phyloP scores from a whole-genome alignment of 2,888 invertebrate genomes.

The Yponomeuta sedellus region DNA sequence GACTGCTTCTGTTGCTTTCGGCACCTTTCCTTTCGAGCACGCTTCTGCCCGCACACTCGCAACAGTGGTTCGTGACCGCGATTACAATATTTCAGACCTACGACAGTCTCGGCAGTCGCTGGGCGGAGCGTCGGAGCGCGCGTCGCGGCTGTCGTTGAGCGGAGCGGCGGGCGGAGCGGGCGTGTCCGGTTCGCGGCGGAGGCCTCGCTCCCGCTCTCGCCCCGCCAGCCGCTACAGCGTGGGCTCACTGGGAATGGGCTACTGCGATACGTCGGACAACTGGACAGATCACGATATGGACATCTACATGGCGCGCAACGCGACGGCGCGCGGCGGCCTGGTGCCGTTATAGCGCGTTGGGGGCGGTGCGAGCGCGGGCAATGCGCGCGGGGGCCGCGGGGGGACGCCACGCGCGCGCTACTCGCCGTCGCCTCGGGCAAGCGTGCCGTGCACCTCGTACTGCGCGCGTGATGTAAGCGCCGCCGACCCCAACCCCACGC shows the following conservation, averaged over 20 bases:
- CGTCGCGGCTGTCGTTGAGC: constrained; percentile 85
- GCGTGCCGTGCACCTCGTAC: constrained; percentile 39
- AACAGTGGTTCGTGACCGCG: constrained; percentile 26
- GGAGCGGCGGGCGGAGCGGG: constrained; percentile 79
- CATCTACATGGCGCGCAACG: constrained; percentile 95
- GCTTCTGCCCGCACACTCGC: not conserved
- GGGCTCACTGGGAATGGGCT: constrained; percentile 89
- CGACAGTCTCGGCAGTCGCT: constrained; percentile 91
- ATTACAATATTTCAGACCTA: constrained; percentile 75
- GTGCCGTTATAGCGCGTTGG: constrained; percentile 83
- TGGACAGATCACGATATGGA: constrained; percentile 98
- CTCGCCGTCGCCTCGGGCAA: constrained; percentile 31
- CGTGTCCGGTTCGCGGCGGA: constrained; percentile 77
- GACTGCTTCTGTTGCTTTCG: constrained; percentile 17
- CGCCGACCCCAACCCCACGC: constrained; percentile 20
- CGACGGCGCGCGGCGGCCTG: constrained; percentile 88
- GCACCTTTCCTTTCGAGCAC: not conserved
- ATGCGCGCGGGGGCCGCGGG: constrained; percentile 31
- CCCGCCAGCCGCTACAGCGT: constrained; percentile 88
- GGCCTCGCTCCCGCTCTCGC: constrained; percentile 87
- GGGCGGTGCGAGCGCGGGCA: constrained; percentile 23
- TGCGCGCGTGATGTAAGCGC: constrained; percentile 35
- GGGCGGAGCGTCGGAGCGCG: constrained; percentile 87
- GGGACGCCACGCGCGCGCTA: constrained; percentile 30
- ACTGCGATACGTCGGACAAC: constrained; percentile 92